phyloP scores from a whole-genome alignment of 2,888 invertebrate species.

The Oxytorus armatus region DNA sequence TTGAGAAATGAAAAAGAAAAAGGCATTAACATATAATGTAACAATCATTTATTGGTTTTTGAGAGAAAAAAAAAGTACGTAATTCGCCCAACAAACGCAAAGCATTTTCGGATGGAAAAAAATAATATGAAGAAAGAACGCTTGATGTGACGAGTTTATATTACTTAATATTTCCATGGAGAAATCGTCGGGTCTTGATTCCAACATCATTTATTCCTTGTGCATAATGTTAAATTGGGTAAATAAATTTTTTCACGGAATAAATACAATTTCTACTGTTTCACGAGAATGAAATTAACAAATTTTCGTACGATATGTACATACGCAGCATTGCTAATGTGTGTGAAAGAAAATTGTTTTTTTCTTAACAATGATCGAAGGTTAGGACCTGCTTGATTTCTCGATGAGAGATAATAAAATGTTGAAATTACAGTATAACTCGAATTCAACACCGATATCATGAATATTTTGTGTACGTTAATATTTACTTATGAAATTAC shows the following conservation, averaged over 20 bases:
- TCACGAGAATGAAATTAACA: slow-evolving; percentile 6
- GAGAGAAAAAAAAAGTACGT: slow-evolving; percentile 18
- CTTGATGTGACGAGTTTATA: slow-evolving; percentile 53
- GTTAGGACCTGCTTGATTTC: slow-evolving; percentile 65
- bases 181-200: slow-evolving; percentile 52
- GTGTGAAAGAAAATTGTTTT: slow-evolving; percentile 30
- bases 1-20: not conserved
- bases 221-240: slow-evolving; percentile 12
- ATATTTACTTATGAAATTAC: slow-evolving; percentile 70
- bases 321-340: slow-evolving; percentile 45
- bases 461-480: slow-evolving; percentile 74
- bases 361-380: slow-evolving; percentile 19
- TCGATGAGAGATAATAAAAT: slow-evolving; percentile 63
- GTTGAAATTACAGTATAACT: slow-evolving; percentile 71
- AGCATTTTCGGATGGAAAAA: slow-evolving; percentile 61
- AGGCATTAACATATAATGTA: slow-evolving; percentile 15
- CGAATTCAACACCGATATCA: slow-evolving; percentile 69
- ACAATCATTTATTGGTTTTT: not conserved
- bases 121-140: slow-evolving; percentile 11
- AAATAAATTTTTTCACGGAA: slow-evolving; percentile 42
- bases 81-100: slow-evolving; percentile 39
- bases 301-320: slow-evolving; percentile 55
- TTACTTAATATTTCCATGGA: slow-evolving; percentile 49
- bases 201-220: slow-evolving; percentile 22
- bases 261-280: slow-evolving; percentile 32